A percentile compares a stretch with the other conserved stretches of the same genome.
Conservation (phyloP, 2,888 invertebrate species). For the Colostygia pectinataria region DNA sequence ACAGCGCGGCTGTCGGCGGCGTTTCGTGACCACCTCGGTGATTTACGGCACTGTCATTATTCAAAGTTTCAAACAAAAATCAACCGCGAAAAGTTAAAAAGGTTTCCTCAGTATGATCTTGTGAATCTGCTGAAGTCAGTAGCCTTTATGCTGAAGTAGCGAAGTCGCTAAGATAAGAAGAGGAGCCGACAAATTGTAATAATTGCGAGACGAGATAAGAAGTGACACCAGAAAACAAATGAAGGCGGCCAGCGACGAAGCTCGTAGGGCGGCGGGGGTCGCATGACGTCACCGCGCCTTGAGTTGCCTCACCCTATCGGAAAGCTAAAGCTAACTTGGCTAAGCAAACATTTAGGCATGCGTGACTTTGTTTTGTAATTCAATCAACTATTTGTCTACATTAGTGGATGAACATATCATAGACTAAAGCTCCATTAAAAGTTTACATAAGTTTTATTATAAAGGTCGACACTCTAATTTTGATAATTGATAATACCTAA, state of each 20-base stretch:
- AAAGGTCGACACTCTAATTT: no score
- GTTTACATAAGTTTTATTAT: no score
- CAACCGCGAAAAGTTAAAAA: slow-evolving; percentile 62
- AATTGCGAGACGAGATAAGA: slow-evolving; percentile 82
- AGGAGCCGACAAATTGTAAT: slow-evolving; percentile 83
- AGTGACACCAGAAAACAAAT: slow-evolving; percentile 83
- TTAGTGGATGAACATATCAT: neutral
- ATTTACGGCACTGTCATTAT: slow-evolving; percentile 72
- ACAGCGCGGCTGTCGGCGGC: slow-evolving; percentile 60
- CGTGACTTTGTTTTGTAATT: slow-evolving; percentile 42
- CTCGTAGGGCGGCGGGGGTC: slow-evolving; percentile 39
- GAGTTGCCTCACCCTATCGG: slow-evolving; percentile 47
- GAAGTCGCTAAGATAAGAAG: slow-evolving; percentile 79
- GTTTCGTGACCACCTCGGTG: slow-evolving; percentile 66
- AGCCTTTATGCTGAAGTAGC: slow-evolving; percentile 78
- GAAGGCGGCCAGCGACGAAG: slow-evolving; percentile 65
- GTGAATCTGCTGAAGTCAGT: slow-evolving; percentile 76
- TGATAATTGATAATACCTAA: no score
- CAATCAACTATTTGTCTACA: slow-evolving; percentile 31
- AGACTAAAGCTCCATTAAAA: no score
- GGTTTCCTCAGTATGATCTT: slow-evolving; percentile 72
- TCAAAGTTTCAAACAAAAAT: slow-evolving; percentile 71
- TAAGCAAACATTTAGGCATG: slow-evolving; percentile 46
- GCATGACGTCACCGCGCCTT: slow-evolving; percentile 65
- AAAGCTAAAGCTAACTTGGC: slow-evolving; percentile 44